phyloP scores from a whole-genome alignment of 1,140 invertebrate species.

The Anthonomus grandis region DNA sequence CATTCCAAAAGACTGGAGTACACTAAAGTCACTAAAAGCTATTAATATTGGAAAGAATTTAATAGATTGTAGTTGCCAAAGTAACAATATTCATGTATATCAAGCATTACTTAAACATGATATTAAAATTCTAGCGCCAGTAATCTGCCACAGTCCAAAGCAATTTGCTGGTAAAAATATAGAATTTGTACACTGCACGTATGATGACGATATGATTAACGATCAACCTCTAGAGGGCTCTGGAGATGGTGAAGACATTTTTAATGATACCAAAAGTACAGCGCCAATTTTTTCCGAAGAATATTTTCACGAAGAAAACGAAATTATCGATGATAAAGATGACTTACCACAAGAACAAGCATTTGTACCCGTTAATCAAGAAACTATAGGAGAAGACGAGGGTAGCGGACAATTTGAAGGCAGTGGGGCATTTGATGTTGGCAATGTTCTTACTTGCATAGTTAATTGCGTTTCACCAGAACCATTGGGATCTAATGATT shows the following conservation, averaged over 20 bases:
- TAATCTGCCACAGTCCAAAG: conserved; percentile 53
- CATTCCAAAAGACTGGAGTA: conserved; percentile 55
- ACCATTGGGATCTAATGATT: conserved; percentile 30
- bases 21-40: conserved; percentile 53
- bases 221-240: conserved; percentile 30
- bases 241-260: conserved; percentile 19
- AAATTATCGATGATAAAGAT: conserved; percentile 60
- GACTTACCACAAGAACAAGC: conserved; percentile 45
- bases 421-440: conserved; percentile 25
- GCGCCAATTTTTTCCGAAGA: conserved; percentile 27
- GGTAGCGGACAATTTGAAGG: conserved; percentile 36
- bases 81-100: conserved; percentile 54
- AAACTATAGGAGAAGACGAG: conserved; percentile 21
- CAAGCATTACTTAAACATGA: conserved; percentile 52
- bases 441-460: conserved; percentile 26
- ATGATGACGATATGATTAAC: conserved; percentile 28
- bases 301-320: conserved; percentile 45
- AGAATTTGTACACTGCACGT: conserved; percentile 53
- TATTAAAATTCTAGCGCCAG: conserved; percentile 53
- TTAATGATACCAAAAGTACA: conserved; percentile 10
- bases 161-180: conserved; percentile 52
- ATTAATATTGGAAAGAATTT: conserved; percentile 58
- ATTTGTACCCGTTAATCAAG: conserved; percentile 44
- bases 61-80: conserved; percentile 57
- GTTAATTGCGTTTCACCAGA: conserved; percentile 34